Percentiles rank a stretch among this genome's conserved stretches.
Evolutionary conservation across 2,113 vertebrate genomes (phyloP).

Genomic region (Patagioenas fasciata): DNA sequence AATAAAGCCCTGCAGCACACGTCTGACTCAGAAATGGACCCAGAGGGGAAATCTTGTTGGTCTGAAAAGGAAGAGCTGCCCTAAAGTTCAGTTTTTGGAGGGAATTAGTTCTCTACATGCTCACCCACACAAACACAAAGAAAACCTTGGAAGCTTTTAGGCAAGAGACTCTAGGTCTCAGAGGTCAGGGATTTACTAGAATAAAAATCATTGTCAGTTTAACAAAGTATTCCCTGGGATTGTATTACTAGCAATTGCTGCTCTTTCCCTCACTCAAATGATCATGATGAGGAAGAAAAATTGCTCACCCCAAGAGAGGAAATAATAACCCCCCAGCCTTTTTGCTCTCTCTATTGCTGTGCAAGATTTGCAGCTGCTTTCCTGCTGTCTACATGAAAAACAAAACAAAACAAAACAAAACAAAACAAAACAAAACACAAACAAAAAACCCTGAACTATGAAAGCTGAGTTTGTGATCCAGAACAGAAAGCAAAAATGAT

Average conservation of each 20-base stretch:
- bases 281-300: not conserved
- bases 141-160: slow-evolving; percentile 17
- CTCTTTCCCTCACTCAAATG: not conserved
- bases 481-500: not conserved
- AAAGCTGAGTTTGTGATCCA: not conserved
- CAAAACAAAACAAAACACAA: no score
- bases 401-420: no score
- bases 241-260: not conserved
- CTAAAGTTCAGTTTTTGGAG: slow-evolving; percentile 12
- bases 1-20: not conserved
- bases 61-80: slow-evolving; percentile 12
- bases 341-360: not conserved
- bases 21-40: not conserved
- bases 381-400: not conserved
- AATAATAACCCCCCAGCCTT: not conserved
- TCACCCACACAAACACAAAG: slow-evolving; percentile 3
- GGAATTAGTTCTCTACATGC: not conserved
- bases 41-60: not conserved
- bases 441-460: no score
- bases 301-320: not conserved
- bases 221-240: slow-evolving; percentile 28
- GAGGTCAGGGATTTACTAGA: slow-evolving; percentile 43
- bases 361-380: not conserved
- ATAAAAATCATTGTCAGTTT: slow-evolving; percentile 39
- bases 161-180: not conserved